Conservation (phyloP, 2,797 vertebrate genomes). For the Labroides dimidiatus region DNA sequence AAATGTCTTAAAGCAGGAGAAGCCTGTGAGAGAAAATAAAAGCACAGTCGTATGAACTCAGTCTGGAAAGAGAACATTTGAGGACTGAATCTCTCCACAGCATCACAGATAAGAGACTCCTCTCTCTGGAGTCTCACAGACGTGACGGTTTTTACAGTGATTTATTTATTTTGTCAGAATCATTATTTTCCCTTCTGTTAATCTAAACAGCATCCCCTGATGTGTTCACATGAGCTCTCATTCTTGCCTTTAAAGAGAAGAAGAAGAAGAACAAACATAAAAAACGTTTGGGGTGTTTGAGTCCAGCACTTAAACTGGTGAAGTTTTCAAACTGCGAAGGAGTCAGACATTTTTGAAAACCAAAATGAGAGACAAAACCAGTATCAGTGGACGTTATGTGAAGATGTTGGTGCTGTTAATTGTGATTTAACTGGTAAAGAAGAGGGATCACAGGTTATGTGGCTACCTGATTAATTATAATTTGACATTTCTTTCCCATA, state of each 20-base stretch:
- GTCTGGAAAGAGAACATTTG: constrained; percentile 25
- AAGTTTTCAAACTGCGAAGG: neutral
- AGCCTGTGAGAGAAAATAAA: constrained; percentile 23
- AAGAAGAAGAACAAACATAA: neutral
- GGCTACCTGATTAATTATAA: constrained; percentile 2
- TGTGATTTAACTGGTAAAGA: neutral
- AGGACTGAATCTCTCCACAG: neutral
- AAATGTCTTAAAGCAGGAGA: constrained; percentile 17
- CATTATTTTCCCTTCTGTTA: neutral
- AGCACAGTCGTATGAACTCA: constrained; percentile 26
- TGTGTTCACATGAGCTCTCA: constrained; percentile 30
- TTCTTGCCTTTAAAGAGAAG: constrained; percentile 10
- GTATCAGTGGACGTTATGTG: neutral
- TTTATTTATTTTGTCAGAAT: constrained; percentile 8
- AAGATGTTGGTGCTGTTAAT: constrained; percentile 33
- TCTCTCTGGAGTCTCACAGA: constrained; percentile 3
- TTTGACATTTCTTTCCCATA: neutral
- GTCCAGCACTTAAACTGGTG: neutral
- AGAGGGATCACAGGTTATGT: constrained; percentile 7
- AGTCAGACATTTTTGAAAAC: neutral
- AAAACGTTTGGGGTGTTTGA: neutral
- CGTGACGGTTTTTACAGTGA: constrained; percentile 27
- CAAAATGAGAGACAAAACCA: neutral
- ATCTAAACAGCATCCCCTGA: constrained; percentile 20
- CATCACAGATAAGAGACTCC: constrained; percentile 14